Base-by-base conservation (phyloP, 2,888 invertebrate species). In the Taenaris catops region DNA sequence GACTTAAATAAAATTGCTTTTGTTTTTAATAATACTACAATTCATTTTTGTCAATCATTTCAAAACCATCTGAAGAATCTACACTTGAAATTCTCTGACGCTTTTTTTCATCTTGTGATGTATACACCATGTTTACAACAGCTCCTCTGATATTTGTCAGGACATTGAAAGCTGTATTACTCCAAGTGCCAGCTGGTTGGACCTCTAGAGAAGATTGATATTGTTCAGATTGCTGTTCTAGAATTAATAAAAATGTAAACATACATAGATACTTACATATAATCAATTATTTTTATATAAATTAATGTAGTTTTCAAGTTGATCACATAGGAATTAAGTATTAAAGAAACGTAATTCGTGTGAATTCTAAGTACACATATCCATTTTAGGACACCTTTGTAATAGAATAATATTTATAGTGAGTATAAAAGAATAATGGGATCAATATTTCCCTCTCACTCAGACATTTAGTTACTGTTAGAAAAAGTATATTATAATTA, bases 1-100 rank as follows among this genome's bases (percentile, higher is more conserved):
- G 5, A 8, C 17, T n/a, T 2, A 8, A 6, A 9, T 16, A 7
- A 29, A 29, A n/a, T 20, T 31, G 8, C 11, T 24, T 5, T 20
- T n/a, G n/a, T 24, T 38, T 9, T 34, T 4, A 34, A 27, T 35
- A 35, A 39, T 68, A 75, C 44, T 63, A 58, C 43, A 81, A 51
- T 38, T 86, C 84, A 59, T 63, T 71, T 64, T 78, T 69, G 49
- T 86, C 80, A 50, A 86, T 69, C 25, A 86, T 79, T 70, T 83
- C 84, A 62, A 86, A 86, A n/a, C 81, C 84, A 63, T 86, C 84
- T 26, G 84, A 74, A 18, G 80, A 83, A 50, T 81, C 81, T 32
- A 56, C 58, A 58, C 84, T 83, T 21, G 75, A 66, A 10, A 78
- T 50, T 43, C 74, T 58, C 48, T 70, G 66, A 35, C 71, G 65